A percentile compares a stretch with the other conserved stretches of the same genome.
phyloP scores from a whole-genome alignment of 37 sponge, comb jelly and placozoan species.

The Tethya wilhelma region DNA sequence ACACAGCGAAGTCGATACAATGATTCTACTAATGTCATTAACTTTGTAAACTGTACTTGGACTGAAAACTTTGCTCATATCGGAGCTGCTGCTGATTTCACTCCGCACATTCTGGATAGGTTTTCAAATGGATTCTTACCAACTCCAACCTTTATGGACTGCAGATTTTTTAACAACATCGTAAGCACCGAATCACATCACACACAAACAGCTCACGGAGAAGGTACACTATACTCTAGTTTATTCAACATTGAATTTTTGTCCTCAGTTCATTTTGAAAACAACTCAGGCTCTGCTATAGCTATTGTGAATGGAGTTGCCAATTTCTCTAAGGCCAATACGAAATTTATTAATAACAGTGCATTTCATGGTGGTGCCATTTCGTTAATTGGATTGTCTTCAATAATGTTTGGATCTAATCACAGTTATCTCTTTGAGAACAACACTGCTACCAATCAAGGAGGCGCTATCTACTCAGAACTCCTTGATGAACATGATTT shows the following conservation, averaged over 20 bases:
- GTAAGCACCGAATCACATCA: background rate
- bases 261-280: background rate
- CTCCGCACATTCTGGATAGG: constrained; percentile 12
- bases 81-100: constrained; percentile 31
- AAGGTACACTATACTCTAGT: background rate
- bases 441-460: constrained; percentile 2
- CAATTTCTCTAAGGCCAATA: background rate
- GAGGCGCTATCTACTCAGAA: constrained; percentile 23
- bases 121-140: background rate
- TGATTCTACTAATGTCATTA: background rate
- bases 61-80: constrained; percentile 15
- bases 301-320: constrained; percentile 8
- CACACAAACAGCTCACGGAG: background rate
- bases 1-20: background rate
- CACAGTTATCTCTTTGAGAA: background rate
- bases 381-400: background rate
- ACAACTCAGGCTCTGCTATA: constrained; percentile 12
- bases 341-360: background rate
- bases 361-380: constrained; percentile 23
- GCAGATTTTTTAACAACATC: background rate
- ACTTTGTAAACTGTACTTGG: constrained; percentile 22
- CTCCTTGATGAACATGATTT: constrained; percentile 23
- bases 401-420: background rate
- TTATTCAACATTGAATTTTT: constrained; percentile 5
- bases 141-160: too few relatives aligned